phyloP scores from a whole-genome alignment of 2,113 vertebrate species.

The Promerops cafer region DNA sequence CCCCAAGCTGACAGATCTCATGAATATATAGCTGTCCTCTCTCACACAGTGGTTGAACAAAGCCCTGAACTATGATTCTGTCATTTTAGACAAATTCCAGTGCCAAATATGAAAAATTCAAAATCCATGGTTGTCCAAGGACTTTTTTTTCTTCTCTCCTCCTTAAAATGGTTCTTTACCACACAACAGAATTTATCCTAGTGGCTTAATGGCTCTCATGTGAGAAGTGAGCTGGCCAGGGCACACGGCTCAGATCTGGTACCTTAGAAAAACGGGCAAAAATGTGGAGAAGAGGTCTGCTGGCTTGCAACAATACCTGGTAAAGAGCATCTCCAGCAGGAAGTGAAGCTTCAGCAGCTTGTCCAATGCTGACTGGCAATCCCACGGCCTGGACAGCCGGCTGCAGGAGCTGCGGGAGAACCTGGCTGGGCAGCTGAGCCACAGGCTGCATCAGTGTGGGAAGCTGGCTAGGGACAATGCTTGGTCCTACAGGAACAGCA shows the following conservation, averaged over 20 bases:
- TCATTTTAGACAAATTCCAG: background rate
- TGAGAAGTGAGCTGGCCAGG: background rate
- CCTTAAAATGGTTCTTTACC: background rate
- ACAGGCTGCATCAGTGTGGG: constrained; percentile 73
- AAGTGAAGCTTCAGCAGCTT: constrained; percentile 79
- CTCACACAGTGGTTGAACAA: background rate
- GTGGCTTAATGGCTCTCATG: background rate
- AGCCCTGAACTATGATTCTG: background rate
- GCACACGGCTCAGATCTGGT: background rate
- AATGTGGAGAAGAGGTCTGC: constrained; percentile 23
- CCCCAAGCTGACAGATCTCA: background rate
- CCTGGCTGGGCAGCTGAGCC: constrained; percentile 76
- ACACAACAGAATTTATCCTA: background rate
- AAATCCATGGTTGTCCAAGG: background rate
- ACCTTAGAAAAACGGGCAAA: background rate
- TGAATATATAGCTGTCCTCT: background rate
- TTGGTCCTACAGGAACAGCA: constrained; percentile 62
- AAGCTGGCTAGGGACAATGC: constrained; percentile 71
- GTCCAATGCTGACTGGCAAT: constrained; percentile 86
- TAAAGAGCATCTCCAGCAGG: constrained; percentile 81
- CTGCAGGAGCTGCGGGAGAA: constrained; percentile 77
- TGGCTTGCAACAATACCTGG: constrained; percentile 84
- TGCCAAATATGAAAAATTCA: background rate
- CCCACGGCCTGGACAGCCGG: constrained; percentile 80
- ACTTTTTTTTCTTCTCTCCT: background rate